A percentile compares a stretch with the other conserved stretches of the same genome.
These are phyloP conservation scores for Chionis minor DNA, from an alignment of 2,113 vertebrate genomes.

Conservation along the genomic window DNA sequence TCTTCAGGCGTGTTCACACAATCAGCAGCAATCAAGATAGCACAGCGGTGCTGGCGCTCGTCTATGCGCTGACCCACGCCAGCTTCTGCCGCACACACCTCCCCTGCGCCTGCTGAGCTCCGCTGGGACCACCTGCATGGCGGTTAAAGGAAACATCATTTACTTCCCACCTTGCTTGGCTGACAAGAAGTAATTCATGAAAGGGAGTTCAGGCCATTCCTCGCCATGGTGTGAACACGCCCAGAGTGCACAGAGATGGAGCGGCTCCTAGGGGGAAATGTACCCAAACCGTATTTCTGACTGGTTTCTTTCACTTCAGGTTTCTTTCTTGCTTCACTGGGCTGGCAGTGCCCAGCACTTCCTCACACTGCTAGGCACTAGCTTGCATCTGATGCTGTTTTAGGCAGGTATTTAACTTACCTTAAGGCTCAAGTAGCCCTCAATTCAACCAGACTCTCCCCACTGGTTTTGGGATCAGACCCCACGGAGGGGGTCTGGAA, in stretches of 20 bases:
- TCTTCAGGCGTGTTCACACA: neutral
- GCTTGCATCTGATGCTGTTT: neutral
- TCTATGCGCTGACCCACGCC: neutral
- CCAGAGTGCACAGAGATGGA: neutral
- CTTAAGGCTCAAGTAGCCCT: neutral
- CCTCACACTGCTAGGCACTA: neutral
- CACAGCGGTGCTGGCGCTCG: rapidly evolving
- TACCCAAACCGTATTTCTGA: neutral
- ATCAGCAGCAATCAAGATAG: neutral
- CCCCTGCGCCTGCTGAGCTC: neutral
- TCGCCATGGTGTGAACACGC: neutral
- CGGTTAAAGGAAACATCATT: neutral
- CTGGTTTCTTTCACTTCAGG: neutral
- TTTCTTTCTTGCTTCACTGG: neutral
- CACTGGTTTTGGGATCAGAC: neutral
- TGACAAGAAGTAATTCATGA: neutral
- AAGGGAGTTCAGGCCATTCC: neutral
- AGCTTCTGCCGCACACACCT: neutral
- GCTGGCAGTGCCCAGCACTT: neutral
- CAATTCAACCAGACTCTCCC: neutral
- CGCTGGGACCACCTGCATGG: neutral
- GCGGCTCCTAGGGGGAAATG: neutral
- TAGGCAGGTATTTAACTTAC: neutral
- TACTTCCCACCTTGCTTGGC: neutral
- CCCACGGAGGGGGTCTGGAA: neutral